A percentile compares a stretch with the other conserved stretches of the same genome.
These are phyloP conservation scores for Cheilosia vernalis DNA, from an alignment of 2,888 invertebrate species.

Conservation along the genomic window DNA sequence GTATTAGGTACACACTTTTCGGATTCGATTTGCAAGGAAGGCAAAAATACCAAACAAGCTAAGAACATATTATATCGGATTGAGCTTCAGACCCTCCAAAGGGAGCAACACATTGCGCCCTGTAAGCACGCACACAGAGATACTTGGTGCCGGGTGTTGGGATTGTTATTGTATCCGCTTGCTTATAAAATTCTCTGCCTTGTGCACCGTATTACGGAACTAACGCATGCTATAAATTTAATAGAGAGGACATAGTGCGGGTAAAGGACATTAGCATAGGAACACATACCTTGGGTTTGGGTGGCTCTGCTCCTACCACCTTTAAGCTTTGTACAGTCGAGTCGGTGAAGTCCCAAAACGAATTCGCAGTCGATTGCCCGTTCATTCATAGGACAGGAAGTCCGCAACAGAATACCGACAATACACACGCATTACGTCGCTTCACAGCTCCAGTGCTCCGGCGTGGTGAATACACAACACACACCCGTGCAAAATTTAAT, in stretches of 20 bases:
- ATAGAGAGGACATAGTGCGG: conserved; percentile 34
- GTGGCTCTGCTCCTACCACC: not conserved
- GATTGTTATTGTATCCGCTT: conserved; percentile 9
- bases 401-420: conserved; percentile 10
- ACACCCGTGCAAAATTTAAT: conserved; percentile 1
- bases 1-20: not conserved
- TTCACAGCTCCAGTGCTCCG: not conserved
- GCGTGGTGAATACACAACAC: not conserved
- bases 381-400: conserved; percentile 46
- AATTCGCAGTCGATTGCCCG: conserved; percentile 45
- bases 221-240: conserved; percentile 53
- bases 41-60: not conserved
- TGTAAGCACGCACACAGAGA: not conserved
- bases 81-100: conserved; percentile 7
- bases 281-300: not conserved
- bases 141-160: conserved; percentile 11
- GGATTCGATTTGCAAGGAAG: conserved; percentile 7
- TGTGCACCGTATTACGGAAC: conserved; percentile 24
- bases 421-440: not conserved
- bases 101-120: conserved; percentile 31
- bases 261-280: conserved; percentile 43
- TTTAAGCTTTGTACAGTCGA: conserved; percentile 34
- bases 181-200: not conserved
- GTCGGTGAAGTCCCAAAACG: conserved; percentile 41
- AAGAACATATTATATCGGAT: conserved; percentile 35